Conservation (phyloP, 1,140 invertebrate genomes). For the Drosophila sulfurigaster region DNA sequence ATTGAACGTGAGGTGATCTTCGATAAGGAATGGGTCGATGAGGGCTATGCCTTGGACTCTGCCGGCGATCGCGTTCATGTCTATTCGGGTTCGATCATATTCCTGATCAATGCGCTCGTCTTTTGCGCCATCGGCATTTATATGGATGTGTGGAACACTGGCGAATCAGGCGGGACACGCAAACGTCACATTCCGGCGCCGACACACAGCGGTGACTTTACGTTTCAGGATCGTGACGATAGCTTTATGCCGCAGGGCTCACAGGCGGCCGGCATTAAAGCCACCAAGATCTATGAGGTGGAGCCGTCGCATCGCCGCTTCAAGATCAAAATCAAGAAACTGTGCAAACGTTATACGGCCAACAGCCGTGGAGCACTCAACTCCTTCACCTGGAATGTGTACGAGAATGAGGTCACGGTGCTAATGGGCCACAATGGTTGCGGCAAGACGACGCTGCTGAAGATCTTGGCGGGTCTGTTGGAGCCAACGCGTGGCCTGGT, state of each 20-base stretch:
- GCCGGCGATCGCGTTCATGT: slow-evolving; percentile 6
- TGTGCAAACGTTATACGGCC: slow-evolving; percentile 71
- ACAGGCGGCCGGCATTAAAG: slow-evolving; percentile 45
- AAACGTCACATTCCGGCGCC: slow-evolving; percentile 21
- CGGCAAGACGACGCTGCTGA: slow-evolving; percentile 93
- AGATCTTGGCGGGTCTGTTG: slow-evolving; percentile 90
- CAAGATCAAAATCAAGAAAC: slow-evolving; percentile 68
- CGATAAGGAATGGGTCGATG: slow-evolving; percentile 10
- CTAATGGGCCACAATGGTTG: slow-evolving; percentile 94
- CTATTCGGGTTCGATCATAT: slow-evolving; percentile 26
- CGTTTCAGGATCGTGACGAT: slow-evolving; percentile 25
- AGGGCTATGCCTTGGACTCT: slow-evolving; percentile 17
- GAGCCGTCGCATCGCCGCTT: slow-evolving; percentile 69
- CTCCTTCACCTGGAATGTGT: slow-evolving; percentile 86
- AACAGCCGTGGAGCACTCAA: slow-evolving; percentile 86
- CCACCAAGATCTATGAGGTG: slow-evolving; percentile 72
- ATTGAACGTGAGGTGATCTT: slow-evolving; percentile 54
- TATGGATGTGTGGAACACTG: slow-evolving; percentile 59
- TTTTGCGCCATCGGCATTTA: slow-evolving; percentile 47
- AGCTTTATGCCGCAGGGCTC: slow-evolving; percentile 28
- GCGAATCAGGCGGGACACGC: slow-evolving; percentile 31
- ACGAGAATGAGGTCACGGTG: slow-evolving; percentile 88
- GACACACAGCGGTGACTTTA: slow-evolving; percentile 31
- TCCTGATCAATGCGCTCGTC: slow-evolving; percentile 4
- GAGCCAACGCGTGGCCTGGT: slow-evolving; percentile 90